Percentiles rank a stretch among this genome's conserved stretches.
Conservation (phyloP, 1,140 invertebrate genomes). For the Zaprionus tsacasi region DNA sequence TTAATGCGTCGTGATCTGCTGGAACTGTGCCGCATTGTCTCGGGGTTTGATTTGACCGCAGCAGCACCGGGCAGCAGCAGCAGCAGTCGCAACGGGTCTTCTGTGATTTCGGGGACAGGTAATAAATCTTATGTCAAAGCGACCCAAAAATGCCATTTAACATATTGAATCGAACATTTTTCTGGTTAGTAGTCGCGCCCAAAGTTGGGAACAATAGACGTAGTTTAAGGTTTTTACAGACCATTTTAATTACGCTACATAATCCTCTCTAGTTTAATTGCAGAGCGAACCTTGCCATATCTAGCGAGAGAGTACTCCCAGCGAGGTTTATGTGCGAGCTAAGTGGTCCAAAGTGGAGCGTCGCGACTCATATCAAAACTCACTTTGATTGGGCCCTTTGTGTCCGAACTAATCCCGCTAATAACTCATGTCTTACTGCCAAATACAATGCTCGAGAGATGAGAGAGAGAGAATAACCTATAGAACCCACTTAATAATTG, state of each 20-base stretch:
- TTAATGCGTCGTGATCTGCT: slow-evolving; percentile 62
- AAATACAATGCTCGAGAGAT: slow-evolving; percentile 42
- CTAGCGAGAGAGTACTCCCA: not conserved
- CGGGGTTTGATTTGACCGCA: slow-evolving; percentile 41
- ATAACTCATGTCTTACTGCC: slow-evolving; percentile 45
- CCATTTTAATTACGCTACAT: slow-evolving; percentile 56
- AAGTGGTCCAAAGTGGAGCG: slow-evolving; percentile 54
- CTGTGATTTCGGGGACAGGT: slow-evolving; percentile 77
- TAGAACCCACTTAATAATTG: slow-evolving; percentile 52
- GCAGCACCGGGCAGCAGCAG: slow-evolving; percentile 22
- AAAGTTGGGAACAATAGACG: slow-evolving; percentile 64
- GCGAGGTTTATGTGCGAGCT: slow-evolving; percentile 65
- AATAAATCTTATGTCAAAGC: slow-evolving; percentile 69
- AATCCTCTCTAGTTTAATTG: slow-evolving; percentile 4
- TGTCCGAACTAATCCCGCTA: slow-evolving; percentile 30
- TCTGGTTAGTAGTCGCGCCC: slow-evolving; percentile 56
- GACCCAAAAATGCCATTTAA: slow-evolving; percentile 65
- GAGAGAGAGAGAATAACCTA: slow-evolving; percentile 3
- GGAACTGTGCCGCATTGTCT: slow-evolving; percentile 39
- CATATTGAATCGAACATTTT: slow-evolving; percentile 47
- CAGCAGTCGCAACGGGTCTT: slow-evolving; percentile 60
- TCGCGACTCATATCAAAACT: slow-evolving; percentile 3
- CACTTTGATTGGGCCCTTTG: slow-evolving; percentile 67
- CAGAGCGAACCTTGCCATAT: not conserved
- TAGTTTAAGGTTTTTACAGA: slow-evolving; percentile 59